Base-by-base conservation (phyloP, 2,888 invertebrate species). In the Aproaerema taeniolella region DNA sequence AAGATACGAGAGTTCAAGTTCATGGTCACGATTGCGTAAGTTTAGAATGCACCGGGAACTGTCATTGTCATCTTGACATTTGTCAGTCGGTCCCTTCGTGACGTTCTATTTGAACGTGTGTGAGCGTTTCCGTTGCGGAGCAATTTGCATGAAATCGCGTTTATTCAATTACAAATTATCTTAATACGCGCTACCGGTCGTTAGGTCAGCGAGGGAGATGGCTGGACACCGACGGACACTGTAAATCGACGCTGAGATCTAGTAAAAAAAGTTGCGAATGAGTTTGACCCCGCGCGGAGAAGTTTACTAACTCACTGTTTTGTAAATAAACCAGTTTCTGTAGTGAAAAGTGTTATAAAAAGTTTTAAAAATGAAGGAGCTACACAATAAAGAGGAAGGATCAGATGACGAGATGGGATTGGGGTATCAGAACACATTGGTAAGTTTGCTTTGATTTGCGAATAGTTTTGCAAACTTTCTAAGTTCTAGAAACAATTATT, bases 381-480 rank as follows among this genome's bases (percentile, higher is more conserved):
- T 66, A 34, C 62, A 60, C 35, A 61, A 52, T 37, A 83, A 81
- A 47, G 83, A 86, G 11, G 87, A 87, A 48, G 79, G 72, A 24
- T 87, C 85, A 1, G 88, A 89, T 58, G 89, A 91, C 56, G 90
- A 89, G 53, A 82, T 89, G 43, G 92, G 92, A 43, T 75, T 93
- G 61, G 93, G 93, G 37, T 91, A 91, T 58, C 91, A 91, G 67
- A 90, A 91, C 55, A 91, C 91, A 31, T 88, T 91, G 89, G 91
- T 91, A 58, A 90, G 90, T 88, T 30, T 11, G 8, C 16, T 35
- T 12, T 17, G 11, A 35, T 20, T 20, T 30, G 26, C 17, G 13
- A 28, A 36, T 4, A 38, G 39, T 47, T 38, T 55, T 44, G 42
- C 32, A 16, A 52, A 74, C 75, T 80, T 80, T 75, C 73, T 77